Conservation (phyloP, 2,797 vertebrate species). For the Taeniopygia guttata region DNA sequence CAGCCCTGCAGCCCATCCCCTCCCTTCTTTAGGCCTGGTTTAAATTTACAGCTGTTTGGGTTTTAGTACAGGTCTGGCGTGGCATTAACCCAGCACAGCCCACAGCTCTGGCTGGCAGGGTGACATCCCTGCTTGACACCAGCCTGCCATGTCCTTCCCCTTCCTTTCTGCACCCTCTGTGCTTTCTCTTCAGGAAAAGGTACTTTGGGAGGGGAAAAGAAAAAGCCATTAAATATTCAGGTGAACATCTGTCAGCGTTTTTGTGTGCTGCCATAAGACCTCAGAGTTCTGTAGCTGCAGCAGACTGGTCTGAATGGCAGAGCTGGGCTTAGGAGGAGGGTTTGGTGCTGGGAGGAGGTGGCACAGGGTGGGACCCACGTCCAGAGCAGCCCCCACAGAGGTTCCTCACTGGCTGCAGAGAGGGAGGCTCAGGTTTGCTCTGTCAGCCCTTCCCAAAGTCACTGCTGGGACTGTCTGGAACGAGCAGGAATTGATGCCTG, state of each 20-base stretch:
- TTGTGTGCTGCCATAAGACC: rapidly evolving
- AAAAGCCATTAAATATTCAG: background rate
- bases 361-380: background rate
- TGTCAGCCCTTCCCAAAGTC: background rate
- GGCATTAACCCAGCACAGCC: background rate
- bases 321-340: background rate
- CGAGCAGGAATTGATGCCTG: background rate
- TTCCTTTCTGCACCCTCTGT: background rate
- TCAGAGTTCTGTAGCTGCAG: background rate
- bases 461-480: background rate
- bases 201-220: background rate
- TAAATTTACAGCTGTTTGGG: background rate
- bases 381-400: background rate
- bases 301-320: background rate
- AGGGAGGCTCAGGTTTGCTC: background rate
- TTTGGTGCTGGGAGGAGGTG: background rate
- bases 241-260: background rate
- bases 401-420: background rate
- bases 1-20: background rate
- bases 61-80: rapidly evolving
- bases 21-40: background rate
- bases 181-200: background rate
- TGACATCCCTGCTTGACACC: rapidly evolving
- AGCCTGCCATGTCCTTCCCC: rapidly evolving
- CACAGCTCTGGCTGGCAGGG: background rate